A percentile compares a stretch with the other conserved stretches of the same genome.
These are phyloP conservation scores for Oceanodroma leucorhoa DNA, from an alignment of 2,797 vertebrate species.

Conservation along the genomic window DNA sequence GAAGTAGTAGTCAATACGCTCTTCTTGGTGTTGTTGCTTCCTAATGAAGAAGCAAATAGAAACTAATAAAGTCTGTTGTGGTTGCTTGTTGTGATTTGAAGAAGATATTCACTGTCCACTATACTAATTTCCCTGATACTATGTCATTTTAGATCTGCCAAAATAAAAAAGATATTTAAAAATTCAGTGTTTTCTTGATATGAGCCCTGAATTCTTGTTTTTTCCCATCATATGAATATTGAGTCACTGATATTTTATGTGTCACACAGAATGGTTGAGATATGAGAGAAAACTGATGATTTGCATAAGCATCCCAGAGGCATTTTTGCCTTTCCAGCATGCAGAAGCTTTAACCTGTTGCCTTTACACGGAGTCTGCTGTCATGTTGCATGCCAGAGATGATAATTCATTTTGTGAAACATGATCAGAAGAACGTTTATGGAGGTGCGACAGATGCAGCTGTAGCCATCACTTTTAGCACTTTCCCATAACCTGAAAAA, in stretches of 20 bases:
- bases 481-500: conserved; percentile 15
- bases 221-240: background rate
- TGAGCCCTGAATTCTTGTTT: background rate
- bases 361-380: background rate
- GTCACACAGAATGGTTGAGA: background rate
- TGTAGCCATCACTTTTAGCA: background rate
- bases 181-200: background rate
- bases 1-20: background rate
- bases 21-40: background rate
- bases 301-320: background rate
- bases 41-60: background rate
- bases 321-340: conserved; percentile 20
- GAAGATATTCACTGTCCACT: background rate
- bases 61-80: background rate
- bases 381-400: background rate
- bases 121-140: background rate
- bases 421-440: conserved; percentile 40
- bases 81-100: background rate
- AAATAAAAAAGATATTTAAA: background rate
- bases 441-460: conserved; percentile 26
- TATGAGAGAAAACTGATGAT: background rate
- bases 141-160: background rate
- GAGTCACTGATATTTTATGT: background rate
- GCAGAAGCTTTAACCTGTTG: conserved; percentile 13
- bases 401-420: conserved; percentile 26